Evolutionary conservation across 2,797 vertebrate genomes (phyloP).

Genomic region (Lagocephalus sceleratus): DNA sequence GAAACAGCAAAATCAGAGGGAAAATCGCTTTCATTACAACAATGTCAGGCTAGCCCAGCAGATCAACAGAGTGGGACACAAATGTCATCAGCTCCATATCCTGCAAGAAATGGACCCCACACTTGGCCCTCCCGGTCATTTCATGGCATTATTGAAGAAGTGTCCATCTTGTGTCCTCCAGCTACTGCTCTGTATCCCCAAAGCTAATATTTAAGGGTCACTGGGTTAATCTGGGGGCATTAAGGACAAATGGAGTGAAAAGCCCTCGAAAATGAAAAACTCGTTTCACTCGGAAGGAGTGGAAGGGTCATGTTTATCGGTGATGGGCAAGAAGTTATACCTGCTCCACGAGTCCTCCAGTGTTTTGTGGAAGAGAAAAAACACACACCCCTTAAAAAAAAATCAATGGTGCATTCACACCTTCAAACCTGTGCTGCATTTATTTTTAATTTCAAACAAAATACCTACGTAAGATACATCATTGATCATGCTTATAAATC

Average conservation of each 20-base stretch:
- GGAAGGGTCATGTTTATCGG: conserved; percentile 44
- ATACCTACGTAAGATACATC: too few species aligned
- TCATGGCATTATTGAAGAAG: not conserved
- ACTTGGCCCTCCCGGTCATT: not conserved
- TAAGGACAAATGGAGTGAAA: conserved; percentile 37
- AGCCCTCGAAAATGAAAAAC: conserved; percentile 59
- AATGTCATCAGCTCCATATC: conserved; percentile 4
- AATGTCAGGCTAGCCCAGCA: conserved; percentile 33
- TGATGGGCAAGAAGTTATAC: conserved; percentile 23
- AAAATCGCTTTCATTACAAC: conserved; percentile 27
- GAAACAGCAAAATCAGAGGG: conserved; percentile 27
- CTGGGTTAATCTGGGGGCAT: conserved; percentile 57
- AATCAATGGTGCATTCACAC: not conserved
- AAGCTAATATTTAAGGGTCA: conserved; percentile 60
- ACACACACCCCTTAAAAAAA: not conserved
- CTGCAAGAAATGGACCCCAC: conserved; percentile 10
- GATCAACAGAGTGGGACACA: conserved; percentile 8
- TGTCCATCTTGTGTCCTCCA: conserved; percentile 13
- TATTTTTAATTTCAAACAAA: not conserved
- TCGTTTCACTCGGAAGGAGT: conserved; percentile 48
- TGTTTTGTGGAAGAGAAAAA: not conserved
- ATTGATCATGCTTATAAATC: too few species aligned
- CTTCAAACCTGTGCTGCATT: not conserved
- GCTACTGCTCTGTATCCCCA: conserved; percentile 20
- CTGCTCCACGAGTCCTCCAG: conserved; percentile 9